Evolutionary conservation across 2,888 invertebrate species (phyloP).

Genomic region (Caenorhabditis macrosperma): DNA sequence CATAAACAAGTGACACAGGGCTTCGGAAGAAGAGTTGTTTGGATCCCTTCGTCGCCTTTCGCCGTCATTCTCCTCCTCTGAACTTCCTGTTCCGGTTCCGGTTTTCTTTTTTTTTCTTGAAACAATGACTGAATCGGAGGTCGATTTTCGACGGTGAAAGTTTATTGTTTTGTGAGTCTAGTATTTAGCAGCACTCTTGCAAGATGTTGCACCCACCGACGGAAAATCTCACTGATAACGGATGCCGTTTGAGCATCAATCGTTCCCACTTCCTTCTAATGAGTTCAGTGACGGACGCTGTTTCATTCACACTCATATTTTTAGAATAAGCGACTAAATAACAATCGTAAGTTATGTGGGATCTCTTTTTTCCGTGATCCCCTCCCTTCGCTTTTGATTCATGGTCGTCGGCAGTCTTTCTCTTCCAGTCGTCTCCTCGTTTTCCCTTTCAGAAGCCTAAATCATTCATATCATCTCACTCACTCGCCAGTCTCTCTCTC

Average conservation of each 20-base stretch:
- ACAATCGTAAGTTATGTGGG: slow-evolving; percentile 11
- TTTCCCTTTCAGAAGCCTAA: not conserved
- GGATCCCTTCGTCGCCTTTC: not conserved
- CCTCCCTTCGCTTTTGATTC: not conserved
- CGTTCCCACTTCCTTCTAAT: too few species aligned
- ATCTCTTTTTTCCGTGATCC: not conserved
- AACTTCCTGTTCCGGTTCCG: slow-evolving; percentile 8
- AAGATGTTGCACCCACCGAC: too few species aligned
- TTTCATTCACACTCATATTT: slow-evolving; percentile 4
- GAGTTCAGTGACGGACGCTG: not conserved
- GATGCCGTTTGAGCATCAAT: too few species aligned
- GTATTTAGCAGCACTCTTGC: too few species aligned
- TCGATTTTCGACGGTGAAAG: not conserved
- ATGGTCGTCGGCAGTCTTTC: not conserved
- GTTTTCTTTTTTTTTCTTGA: not conserved
- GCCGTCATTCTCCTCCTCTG: not conserved
- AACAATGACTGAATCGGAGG: not conserved
- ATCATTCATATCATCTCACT: slow-evolving; percentile 11
- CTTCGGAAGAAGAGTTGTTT: slow-evolving; percentile 1
- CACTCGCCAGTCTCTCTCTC: not conserved
- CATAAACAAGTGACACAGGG: slow-evolving; percentile 39
- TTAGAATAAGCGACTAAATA: not conserved
- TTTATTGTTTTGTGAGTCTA: too few species aligned
- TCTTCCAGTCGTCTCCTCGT: not conserved
- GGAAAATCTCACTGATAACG: too few species aligned